These are phyloP conservation scores for Megaustenia siamemsis DNA, from an alignment of 2,888 invertebrate species.

Conservation along the genomic window DNA sequence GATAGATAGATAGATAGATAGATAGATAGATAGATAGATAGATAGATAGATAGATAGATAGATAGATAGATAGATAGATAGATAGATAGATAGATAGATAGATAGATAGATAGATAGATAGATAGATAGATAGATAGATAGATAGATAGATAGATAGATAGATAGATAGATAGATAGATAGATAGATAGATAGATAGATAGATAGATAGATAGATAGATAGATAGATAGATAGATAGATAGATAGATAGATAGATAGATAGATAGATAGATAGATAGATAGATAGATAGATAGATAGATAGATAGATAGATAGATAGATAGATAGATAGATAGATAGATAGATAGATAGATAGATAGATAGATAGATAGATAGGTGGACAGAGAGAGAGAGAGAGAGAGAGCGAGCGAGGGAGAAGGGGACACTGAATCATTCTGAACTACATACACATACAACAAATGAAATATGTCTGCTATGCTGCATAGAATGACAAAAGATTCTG, in stretches of 20 bases:
- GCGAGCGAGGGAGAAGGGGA: no score
- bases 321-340: neutral
- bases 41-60: neutral
- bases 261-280: neutral
- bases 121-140: neutral
- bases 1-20: neutral
- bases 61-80: no score
- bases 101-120: no score
- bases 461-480: no score
- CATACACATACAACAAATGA: no score
- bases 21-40: neutral
- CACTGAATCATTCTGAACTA: no score
- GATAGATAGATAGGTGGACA: neutral
- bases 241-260: neutral
- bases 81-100: no score
- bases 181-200: no score
- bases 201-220: neutral
- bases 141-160: neutral
- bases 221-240: neutral
- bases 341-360: neutral
- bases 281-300: neutral
- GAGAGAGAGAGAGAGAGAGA: neutral
- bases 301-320: neutral
- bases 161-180: neutral
- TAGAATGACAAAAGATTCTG: no score